These are phyloP conservation scores for Clostera curtula DNA, from an alignment of 2,888 invertebrate species.

Conservation along the genomic window DNA sequence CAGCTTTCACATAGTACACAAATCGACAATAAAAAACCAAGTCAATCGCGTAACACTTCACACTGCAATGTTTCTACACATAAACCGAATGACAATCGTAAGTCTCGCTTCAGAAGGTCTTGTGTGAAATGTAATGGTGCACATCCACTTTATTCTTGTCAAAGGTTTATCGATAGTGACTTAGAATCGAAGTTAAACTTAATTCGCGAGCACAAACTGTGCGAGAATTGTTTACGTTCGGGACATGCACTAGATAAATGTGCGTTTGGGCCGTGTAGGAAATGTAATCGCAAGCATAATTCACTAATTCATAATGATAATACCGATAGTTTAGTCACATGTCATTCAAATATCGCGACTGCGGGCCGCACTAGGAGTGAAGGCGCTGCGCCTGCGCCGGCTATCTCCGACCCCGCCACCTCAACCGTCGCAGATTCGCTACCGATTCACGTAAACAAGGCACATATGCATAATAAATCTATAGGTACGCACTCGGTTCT, in stretches of 20 bases:
- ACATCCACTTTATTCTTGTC: constrained; percentile 5
- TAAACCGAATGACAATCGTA: neutral
- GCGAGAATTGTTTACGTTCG: constrained; percentile 6
- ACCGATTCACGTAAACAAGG: neutral
- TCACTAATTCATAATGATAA: constrained; percentile 3
- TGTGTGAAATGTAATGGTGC: constrained; percentile 1
- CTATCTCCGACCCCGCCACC: neutral
- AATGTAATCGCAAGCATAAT: constrained; percentile 7
- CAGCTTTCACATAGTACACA: too few species aligned
- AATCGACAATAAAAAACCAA: neutral
- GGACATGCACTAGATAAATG: constrained; percentile 4
- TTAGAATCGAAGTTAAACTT: constrained; percentile 2
- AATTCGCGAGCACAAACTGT: constrained; percentile 2
- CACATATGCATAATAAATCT: neutral
- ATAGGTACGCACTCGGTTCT: constrained; percentile 1
- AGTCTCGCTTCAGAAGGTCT: too few species aligned
- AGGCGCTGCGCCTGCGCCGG: neutral
- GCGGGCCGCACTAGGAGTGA: neutral
- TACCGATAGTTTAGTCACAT: too few species aligned
- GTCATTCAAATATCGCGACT: neutral
- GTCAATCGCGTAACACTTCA: neutral
- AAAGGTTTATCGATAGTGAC: constrained; percentile 2
- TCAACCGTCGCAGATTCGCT: constrained; percentile 3
- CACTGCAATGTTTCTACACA: neutral
- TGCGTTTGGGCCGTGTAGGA: constrained; percentile 7